Conservation (phyloP, 2,113 vertebrate genomes). For the Puffinus mauretanicus region DNA sequence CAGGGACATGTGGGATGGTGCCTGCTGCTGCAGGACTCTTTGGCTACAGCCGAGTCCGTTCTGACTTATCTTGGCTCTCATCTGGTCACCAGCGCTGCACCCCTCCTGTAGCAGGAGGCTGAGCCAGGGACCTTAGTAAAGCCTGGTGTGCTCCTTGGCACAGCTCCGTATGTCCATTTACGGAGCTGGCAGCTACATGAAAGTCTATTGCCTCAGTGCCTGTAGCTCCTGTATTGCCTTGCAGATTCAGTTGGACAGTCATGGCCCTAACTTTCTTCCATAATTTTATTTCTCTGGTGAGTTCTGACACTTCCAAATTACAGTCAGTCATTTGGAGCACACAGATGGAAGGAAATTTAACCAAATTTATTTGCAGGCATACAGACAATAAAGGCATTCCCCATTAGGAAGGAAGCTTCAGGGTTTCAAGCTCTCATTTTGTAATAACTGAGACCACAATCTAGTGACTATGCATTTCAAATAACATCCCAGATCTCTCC, state of each 20-base stretch:
- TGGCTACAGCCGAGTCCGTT: not conserved
- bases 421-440: not conserved
- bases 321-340: not conserved
- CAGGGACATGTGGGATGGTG: not conserved
- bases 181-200: not conserved
- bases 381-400: not conserved
- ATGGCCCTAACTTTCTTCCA: not conserved
- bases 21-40: not conserved
- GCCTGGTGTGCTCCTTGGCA: not conserved
- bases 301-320: constrained; percentile 25
- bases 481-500: not conserved
- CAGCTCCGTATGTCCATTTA: not conserved
- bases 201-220: not conserved
- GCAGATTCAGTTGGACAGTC: not conserved
- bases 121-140: not conserved
- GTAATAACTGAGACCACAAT: not conserved
- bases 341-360: constrained; percentile 25
- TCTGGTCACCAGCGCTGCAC: not conserved
- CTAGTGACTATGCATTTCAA: not conserved
- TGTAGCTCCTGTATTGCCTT: not conserved
- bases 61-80: not conserved
- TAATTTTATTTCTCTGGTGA: not conserved
- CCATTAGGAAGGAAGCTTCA: not conserved
- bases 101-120: not conserved
- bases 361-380: not conserved